Conservation (phyloP, 2,113 vertebrate species). For the Isurus oxyrinchus region DNA sequence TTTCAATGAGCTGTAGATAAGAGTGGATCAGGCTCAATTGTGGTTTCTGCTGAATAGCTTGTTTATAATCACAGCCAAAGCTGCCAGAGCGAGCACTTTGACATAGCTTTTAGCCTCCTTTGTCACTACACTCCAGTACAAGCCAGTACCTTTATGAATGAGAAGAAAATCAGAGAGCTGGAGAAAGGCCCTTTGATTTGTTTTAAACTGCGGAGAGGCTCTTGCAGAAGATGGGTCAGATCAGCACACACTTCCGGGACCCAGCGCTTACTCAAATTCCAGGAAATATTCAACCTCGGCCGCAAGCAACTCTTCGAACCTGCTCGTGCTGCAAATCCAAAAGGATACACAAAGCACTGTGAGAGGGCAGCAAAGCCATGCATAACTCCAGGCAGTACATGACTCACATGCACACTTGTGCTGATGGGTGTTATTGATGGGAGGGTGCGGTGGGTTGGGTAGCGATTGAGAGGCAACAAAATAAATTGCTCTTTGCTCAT, state of each 20-base stretch:
- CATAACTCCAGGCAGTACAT: background rate
- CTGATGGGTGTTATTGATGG: background rate
- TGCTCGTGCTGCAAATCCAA: background rate
- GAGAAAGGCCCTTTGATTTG: background rate
- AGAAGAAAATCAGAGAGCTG: background rate
- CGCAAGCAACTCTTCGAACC: background rate
- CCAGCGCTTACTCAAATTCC: background rate
- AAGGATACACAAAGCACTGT: background rate
- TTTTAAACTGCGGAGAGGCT: background rate
- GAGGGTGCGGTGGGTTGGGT: background rate
- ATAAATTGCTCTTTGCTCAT: background rate
- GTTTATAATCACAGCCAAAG: background rate
- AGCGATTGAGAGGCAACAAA: background rate
- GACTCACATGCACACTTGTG: background rate
- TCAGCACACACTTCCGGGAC: background rate
- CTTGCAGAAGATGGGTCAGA: background rate
- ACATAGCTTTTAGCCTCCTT: background rate
- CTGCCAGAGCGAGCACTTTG: background rate
- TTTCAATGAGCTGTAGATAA: background rate
- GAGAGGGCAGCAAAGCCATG: background rate
- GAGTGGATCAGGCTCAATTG: background rate
- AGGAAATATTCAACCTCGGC: background rate
- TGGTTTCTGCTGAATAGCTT: background rate
- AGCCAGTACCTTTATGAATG: background rate
- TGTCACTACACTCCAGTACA: background rate